Conservation (phyloP, 2,113 vertebrate genomes). For the Dasyornis broadbenti region DNA sequence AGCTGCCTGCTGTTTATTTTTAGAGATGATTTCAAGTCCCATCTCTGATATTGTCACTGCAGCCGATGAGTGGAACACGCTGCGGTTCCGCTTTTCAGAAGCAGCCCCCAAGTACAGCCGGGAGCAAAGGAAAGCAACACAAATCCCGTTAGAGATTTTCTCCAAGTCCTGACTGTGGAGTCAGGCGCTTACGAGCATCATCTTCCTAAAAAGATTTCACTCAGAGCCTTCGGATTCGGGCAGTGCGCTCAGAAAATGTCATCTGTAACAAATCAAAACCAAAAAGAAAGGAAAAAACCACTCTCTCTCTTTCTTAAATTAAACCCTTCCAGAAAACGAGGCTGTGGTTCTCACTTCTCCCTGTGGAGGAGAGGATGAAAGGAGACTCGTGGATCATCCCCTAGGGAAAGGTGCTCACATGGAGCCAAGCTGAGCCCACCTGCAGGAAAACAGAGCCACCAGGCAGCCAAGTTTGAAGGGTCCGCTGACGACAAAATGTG, state of each 20-base stretch:
- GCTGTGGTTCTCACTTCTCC: not conserved
- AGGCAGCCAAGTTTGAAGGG: not conserved
- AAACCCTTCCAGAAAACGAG: not conserved
- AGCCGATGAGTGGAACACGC: not conserved
- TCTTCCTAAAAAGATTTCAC: not conserved
- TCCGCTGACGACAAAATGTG: not conserved
- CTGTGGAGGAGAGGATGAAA: not conserved
- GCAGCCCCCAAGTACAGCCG: not conserved
- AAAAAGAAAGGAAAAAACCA: not conserved
- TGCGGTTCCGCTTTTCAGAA: not conserved
- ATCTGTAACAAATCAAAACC: not conserved
- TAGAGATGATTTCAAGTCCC: not conserved
- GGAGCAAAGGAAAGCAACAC: not conserved
- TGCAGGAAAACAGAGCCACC: not conserved
- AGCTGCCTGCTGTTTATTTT: not conserved
- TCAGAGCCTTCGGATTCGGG: not conserved
- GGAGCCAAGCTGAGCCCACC: not conserved
- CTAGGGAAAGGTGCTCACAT: not conserved
- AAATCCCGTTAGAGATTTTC: not conserved
- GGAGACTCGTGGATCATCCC: not conserved
- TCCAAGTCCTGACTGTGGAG: accelerated
- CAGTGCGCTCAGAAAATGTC: not conserved
- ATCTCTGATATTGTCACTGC: not conserved
- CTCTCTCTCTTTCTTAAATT: not conserved
- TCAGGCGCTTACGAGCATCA: accelerated